A percentile compares a stretch with the other conserved stretches of the same genome.
Conservation (phyloP, 2,113 vertebrate species). For the Rhipidura dahli region DNA sequence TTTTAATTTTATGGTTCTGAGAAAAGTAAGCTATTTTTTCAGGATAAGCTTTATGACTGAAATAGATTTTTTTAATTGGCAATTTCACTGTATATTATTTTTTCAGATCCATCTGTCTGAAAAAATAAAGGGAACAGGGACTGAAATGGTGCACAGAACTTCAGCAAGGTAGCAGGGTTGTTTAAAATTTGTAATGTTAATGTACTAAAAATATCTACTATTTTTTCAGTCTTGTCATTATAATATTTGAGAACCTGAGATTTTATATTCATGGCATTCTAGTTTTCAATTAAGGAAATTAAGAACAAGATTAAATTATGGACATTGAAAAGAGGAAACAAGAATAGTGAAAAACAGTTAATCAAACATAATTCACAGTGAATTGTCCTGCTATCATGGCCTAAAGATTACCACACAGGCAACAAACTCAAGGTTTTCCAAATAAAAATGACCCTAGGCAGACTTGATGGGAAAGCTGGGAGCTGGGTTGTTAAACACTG, state of each 20-base stretch:
- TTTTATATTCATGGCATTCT: background rate
- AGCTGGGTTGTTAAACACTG: background rate
- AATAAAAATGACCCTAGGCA: background rate
- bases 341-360: background rate
- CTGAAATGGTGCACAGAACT: fast-evolving
- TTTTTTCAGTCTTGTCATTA: background rate
- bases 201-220: background rate
- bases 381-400: background rate
- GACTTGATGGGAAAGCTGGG: background rate
- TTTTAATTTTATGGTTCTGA: background rate
- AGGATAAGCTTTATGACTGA: background rate
- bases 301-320: background rate
- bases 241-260: background rate
- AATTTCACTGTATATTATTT: background rate
- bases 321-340: background rate
- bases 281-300: background rate
- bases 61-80: background rate
- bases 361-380: background rate
- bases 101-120: background rate
- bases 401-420: background rate
- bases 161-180: background rate
- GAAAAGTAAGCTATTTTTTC: background rate
- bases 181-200: background rate
- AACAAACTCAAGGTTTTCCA: background rate
- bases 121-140: background rate